Percentiles rank a stretch among this genome's conserved stretches.
Conservation (phyloP, 2,113 vertebrate genomes). For the Opisthocomus hoazin region DNA sequence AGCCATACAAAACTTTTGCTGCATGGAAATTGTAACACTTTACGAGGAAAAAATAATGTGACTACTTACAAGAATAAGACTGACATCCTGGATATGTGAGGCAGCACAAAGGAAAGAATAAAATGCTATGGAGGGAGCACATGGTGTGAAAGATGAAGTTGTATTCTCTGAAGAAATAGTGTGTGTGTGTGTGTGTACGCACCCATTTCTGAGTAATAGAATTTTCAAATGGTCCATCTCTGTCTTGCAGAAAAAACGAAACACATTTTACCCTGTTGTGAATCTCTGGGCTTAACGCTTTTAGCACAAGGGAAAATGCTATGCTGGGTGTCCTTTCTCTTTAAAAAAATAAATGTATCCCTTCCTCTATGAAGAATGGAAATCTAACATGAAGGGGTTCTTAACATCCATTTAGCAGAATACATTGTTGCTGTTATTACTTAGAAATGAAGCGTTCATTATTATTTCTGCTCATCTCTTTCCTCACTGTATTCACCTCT, state of each 20-base stretch:
- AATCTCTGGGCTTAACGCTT: neutral
- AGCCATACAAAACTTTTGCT: neutral
- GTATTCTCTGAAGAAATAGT: neutral
- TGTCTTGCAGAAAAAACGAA: neutral
- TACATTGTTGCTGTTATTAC: neutral
- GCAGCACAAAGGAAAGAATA: neutral
- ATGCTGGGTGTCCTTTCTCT: neutral
- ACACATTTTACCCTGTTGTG: neutral
- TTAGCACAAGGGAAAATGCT: neutral
- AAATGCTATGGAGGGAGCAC: neutral
- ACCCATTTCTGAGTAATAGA: neutral
- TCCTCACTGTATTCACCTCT: neutral
- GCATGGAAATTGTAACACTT: neutral
- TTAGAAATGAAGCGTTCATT: neutral
- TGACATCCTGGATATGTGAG: neutral
- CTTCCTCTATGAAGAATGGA: neutral
- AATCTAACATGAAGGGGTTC: neutral
- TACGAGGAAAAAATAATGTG: neutral
- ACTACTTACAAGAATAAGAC: neutral
- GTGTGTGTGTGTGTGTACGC: accelerated
- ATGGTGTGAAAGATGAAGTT: neutral
- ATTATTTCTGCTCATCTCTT: neutral
- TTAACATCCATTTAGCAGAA: neutral
- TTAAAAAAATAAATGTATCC: neutral
- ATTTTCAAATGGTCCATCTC: neutral